A percentile compares a stretch with the other conserved stretches of the same genome.
Conservation (phyloP, 2,797 vertebrate species). For the Syncerus caffer region DNA sequence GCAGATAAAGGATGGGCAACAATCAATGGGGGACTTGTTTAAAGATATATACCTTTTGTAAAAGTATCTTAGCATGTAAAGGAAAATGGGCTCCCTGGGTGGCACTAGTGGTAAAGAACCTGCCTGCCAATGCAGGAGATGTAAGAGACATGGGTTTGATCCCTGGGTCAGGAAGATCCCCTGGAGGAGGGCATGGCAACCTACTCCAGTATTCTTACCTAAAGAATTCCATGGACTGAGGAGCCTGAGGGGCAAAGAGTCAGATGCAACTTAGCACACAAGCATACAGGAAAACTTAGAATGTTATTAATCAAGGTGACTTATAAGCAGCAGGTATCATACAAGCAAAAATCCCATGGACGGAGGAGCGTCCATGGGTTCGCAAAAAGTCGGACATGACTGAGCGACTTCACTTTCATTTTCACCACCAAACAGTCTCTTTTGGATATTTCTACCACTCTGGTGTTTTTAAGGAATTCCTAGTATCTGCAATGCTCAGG, state of each 20-base stretch:
- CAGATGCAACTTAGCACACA: not conserved
- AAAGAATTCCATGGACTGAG: not conserved
- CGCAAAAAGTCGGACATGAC: no score
- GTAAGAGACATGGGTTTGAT: not conserved
- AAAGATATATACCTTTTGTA: not conserved
- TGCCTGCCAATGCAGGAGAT: not conserved
- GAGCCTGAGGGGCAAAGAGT: not conserved
- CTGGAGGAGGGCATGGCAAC: not conserved
- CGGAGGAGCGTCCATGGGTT: fast-evolving
- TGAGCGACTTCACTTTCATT: no score
- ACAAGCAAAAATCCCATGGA: not conserved
- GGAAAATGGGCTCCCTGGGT: not conserved
- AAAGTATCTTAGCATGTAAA: not conserved
- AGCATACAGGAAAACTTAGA: not conserved
- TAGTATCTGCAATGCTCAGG: not conserved
- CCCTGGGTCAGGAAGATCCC: not conserved
- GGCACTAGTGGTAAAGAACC: not conserved
- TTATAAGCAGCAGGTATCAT: not conserved
- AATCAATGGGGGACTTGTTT: not conserved
- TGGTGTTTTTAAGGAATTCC: not conserved
- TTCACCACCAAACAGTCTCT: not conserved
- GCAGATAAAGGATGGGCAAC: not conserved
- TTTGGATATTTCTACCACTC: not conserved
- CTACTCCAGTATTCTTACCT: not conserved
- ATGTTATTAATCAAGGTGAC: not conserved